These are phyloP conservation scores for Emydocephalus ijimae DNA, from an alignment of 2,113 vertebrate species.

Conservation along the genomic window DNA sequence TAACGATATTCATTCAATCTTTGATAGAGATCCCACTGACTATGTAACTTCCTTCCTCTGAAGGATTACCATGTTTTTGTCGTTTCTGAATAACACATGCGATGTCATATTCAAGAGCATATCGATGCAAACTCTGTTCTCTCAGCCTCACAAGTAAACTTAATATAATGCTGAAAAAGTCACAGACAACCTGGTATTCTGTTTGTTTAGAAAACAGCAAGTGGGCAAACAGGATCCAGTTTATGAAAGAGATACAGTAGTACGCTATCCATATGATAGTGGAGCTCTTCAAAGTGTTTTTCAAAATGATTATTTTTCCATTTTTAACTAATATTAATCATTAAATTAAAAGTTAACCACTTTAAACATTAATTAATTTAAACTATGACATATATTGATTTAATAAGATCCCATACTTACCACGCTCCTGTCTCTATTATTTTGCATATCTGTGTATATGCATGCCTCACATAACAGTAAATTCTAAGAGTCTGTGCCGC, in stretches of 20 bases:
- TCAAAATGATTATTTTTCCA: background rate
- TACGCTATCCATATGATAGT: background rate
- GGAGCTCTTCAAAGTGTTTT: background rate
- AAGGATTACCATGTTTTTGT: background rate
- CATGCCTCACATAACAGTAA: too few species aligned
- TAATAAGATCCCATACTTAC: too few species aligned
- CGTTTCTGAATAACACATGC: background rate
- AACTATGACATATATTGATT: too few species aligned
- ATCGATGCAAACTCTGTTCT: background rate
- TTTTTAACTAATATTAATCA: too few species aligned
- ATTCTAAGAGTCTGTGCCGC: too few species aligned
- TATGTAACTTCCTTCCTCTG: too few species aligned
- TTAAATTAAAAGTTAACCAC: too few species aligned
- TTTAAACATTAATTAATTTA: too few species aligned
- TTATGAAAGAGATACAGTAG: too few species aligned
- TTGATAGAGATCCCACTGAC: background rate
- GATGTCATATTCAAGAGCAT: background rate
- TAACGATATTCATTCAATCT: background rate
- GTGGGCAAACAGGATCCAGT: background rate
- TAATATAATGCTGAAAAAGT: background rate
- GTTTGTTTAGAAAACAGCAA: background rate
- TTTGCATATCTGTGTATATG: too few species aligned
- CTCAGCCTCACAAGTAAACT: background rate
- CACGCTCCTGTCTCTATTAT: too few species aligned
- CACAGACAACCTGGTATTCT: background rate